A percentile compares a stretch with the other conserved stretches of the same genome.
These are phyloP conservation scores for Leucophora obtusa DNA, from an alignment of 2,888 invertebrate species.

Conservation along the genomic window DNA sequence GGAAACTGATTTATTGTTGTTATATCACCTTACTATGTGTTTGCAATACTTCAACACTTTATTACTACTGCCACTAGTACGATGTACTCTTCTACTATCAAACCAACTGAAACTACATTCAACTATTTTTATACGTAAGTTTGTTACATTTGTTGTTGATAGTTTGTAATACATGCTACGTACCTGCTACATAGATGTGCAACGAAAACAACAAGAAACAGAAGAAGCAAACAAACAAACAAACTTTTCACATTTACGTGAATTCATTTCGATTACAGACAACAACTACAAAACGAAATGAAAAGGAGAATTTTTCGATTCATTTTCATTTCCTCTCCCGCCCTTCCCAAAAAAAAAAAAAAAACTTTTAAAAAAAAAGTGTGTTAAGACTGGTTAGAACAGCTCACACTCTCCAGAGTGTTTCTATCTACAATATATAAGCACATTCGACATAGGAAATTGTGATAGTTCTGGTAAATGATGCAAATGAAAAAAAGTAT, in stretches of 20 bases:
- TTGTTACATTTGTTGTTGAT: constrained; percentile 47
- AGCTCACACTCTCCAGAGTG: background rate
- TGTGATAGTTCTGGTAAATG: constrained; percentile 53
- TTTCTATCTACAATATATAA: too few relatives aligned
- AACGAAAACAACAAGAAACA: constrained; percentile 1
- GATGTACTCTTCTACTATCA: constrained; percentile 15
- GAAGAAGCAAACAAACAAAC: constrained; percentile 5
- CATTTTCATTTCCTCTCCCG: constrained; percentile 44
- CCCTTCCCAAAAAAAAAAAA: too few relatives aligned
- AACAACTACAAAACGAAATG: constrained; percentile 42
- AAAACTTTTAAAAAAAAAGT: constrained; percentile 4
- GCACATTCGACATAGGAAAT: constrained; percentile 19
- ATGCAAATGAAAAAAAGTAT: constrained; percentile 50
- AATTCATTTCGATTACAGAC: constrained; percentile 58
- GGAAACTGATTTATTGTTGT: constrained; percentile 63
- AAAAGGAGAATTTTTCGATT: constrained; percentile 58
- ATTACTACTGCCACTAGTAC: constrained; percentile 40
- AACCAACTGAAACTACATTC: constrained; percentile 49
- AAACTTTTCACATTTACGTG: constrained; percentile 61
- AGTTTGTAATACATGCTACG: background rate
- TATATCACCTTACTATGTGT: constrained; percentile 61
- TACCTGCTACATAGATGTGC: constrained; percentile 1
- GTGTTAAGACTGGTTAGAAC: background rate
- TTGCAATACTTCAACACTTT: constrained; percentile 64
- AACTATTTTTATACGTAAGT: constrained; percentile 20